A percentile compares a stretch with the other conserved stretches of the same genome.
Conservation (phyloP, 1,140 invertebrate species). For the Acromyrmex heyeri region DNA sequence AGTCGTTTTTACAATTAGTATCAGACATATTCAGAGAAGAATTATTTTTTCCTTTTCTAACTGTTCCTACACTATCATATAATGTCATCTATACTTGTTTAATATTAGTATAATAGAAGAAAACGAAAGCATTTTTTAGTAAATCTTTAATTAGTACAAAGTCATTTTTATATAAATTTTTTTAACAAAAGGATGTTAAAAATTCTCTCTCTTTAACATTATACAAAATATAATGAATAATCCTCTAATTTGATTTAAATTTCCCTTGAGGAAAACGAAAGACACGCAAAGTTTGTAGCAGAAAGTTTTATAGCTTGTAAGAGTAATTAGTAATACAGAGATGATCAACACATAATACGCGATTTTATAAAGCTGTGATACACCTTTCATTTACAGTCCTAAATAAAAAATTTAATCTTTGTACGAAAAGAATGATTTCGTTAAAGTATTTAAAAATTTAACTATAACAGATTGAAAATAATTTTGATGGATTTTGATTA, state of each 20-base stretch:
- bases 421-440: no score
- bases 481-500: no score
- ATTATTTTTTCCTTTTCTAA: not conserved
- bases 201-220: not conserved
- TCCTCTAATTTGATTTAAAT: not conserved
- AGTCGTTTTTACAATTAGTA: not conserved
- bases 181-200: not conserved
- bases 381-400: not conserved
- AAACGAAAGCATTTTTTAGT: not conserved
- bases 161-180: not conserved
- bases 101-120: not conserved
- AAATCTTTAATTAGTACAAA: not conserved
- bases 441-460: no score
- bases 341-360: not conserved
- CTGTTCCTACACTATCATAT: not conserved
- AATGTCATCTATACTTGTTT: not conserved
- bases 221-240: not conserved
- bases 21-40: not conserved
- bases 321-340: not conserved
- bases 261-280: not conserved
- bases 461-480: no score
- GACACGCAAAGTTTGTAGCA: not conserved
- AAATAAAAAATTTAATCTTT: not conserved
- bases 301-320: not conserved
- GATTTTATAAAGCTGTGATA: constrained; percentile 3